These are phyloP conservation scores for Eugnorisma glareosa DNA, from an alignment of 2,888 invertebrate genomes.

Conservation along the genomic window DNA sequence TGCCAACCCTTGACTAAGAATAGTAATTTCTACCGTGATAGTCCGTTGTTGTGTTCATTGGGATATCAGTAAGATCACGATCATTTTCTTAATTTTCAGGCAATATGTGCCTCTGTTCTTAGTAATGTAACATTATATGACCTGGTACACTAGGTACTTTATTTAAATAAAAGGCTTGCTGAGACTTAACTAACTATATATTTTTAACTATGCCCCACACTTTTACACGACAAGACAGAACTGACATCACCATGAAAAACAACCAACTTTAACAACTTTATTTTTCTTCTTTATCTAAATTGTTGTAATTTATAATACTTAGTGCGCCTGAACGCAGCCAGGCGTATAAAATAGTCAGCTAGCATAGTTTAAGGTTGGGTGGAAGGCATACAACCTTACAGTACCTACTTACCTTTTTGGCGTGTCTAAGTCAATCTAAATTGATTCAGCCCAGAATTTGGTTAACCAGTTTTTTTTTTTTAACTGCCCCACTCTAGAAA, in stretches of 20 bases:
- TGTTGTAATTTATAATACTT: not conserved
- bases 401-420: not conserved
- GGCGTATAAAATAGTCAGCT: not conserved
- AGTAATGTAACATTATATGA: not conserved
- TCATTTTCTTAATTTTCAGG: not conserved
- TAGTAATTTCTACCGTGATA: not conserved
- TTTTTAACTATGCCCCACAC: not conserved
- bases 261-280: too few relatives aligned
- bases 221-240: not conserved
- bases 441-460: not conserved
- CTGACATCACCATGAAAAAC: not conserved
- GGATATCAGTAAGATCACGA: not conserved
- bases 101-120: not conserved
- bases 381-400: not conserved
- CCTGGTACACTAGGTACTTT: too few relatives aligned
- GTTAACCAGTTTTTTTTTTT: not conserved
- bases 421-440: not conserved
- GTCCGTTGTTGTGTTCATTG: not conserved
- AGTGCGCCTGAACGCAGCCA: not conserved
- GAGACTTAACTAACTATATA: not conserved
- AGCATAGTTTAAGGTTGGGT: not conserved
- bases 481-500: too few relatives aligned
- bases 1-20: not conserved
- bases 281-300: not conserved
- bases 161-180: not conserved